These are phyloP conservation scores for Rhimphoctona megacephalus DNA, from an alignment of 2,888 invertebrate species.

Conservation along the genomic window DNA sequence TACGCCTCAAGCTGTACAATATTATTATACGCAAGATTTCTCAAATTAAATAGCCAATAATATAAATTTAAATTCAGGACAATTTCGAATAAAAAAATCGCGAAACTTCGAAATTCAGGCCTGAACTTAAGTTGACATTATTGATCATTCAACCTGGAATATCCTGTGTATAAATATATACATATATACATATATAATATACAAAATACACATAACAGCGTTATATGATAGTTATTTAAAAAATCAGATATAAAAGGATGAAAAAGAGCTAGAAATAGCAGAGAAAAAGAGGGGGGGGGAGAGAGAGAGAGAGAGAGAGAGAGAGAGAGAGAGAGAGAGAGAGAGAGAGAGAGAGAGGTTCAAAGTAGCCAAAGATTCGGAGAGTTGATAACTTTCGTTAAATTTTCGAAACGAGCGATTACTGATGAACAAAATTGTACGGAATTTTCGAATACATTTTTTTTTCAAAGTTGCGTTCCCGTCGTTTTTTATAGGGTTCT, in stretches of 20 bases:
- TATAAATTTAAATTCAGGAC: not conserved
- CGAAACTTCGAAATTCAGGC: not conserved
- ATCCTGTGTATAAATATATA: conserved; percentile 17
- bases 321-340: not conserved
- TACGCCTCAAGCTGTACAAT: conserved; percentile 77
- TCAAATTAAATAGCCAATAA: conserved; percentile 15
- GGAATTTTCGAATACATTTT: conserved; percentile 13
- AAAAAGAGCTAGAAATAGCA: not conserved
- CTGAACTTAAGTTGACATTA: not conserved
- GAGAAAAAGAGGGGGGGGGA: not conserved
- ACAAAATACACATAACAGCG: conserved; percentile 53
- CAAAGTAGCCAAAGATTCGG: conserved; percentile 79
- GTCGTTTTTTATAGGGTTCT: conserved; percentile 6
- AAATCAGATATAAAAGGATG: conserved; percentile 57
- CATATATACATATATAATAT: conserved; percentile 44
- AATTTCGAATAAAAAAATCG: not conserved
- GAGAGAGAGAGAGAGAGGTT: conserved; percentile 56
- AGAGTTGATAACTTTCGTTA: conserved; percentile 69
- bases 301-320: conserved; percentile 32
- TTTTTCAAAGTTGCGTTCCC: conserved; percentile 3
- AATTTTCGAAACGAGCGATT: conserved; percentile 19
- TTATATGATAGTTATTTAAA: conserved; percentile 78
- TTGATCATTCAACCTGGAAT: not conserved
- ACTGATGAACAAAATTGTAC: conserved; percentile 4
- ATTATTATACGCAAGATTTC: conserved; percentile 69